A percentile compares a stretch with the other conserved stretches of the same genome.
Conservation (phyloP, 2,113 vertebrate species). For the Himantopus leucocephalus region DNA sequence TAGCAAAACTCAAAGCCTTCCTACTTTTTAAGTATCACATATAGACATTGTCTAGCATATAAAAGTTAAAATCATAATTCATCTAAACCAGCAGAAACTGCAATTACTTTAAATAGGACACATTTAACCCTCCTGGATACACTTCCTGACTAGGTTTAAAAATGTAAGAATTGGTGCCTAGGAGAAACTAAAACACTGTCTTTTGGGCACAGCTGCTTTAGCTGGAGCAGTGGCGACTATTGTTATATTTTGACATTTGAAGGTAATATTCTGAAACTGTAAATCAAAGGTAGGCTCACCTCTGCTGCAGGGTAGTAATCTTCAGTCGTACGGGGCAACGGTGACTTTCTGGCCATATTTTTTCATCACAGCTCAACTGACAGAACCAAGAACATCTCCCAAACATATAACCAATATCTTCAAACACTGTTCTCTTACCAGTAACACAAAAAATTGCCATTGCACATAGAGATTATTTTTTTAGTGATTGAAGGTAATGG, state of each 20-base stretch:
- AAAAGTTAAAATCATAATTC: background rate
- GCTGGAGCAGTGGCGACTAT: fast-evolving
- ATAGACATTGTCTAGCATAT: background rate
- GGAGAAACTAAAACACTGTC: background rate
- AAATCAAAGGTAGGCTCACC: background rate
- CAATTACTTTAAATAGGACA: background rate
- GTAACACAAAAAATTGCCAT: background rate
- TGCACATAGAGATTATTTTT: background rate
- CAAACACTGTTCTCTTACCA: background rate
- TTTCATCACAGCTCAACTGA: background rate
- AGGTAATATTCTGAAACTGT: background rate
- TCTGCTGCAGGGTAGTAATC: background rate
- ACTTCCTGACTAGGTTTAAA: background rate
- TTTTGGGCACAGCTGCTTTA: background rate
- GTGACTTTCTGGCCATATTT: background rate
- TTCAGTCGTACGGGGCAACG: background rate
- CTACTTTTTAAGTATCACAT: background rate
- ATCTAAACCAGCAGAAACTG: background rate
- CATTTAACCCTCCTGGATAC: background rate
- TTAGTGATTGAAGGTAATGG: background rate
- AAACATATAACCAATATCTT: background rate
- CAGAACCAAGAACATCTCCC: background rate
- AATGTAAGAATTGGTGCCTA: background rate
- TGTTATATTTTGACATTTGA: background rate
- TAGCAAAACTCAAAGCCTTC: background rate